Evolutionary conservation across 2,797 vertebrate genomes (phyloP), one percentile per base, ranked within the genome.

Genomic region (Tarsius wallacei): DNA sequence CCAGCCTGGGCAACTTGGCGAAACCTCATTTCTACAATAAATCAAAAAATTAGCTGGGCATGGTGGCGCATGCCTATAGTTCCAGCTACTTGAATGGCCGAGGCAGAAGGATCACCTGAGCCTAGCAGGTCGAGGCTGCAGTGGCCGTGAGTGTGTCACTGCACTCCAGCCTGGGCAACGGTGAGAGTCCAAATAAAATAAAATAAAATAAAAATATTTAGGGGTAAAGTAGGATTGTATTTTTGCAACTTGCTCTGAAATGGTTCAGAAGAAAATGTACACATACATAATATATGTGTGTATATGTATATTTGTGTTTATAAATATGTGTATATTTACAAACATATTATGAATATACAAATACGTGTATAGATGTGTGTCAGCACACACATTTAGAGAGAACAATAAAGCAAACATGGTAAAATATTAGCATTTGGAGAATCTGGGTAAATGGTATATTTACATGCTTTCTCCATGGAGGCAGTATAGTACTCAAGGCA

Each of bases 181-280:
- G 42, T 42, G 42, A 42, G 42, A 42, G 5, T 42, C 42, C 42
- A 42, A 42, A 42, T 42, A 42, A 42, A 42, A 6, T 42, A 42
- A 42, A 42, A 42, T 42, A 42, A 42, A 42, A 42, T 42, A 42
- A 87, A 93, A 95, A 42, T 88, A 92, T 83, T 84, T 85, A 87
- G 31, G 17, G 14, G 33, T 64, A 92, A 64, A 91, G 15, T 78
- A 3, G 4, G 15, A 70, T 91, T 24, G 2, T 76, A n/a, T 42
- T 68, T 93, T 86, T 90, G n/a, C 19, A 57, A 89, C 5, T 59
- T 87, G 61, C 47, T 94, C n/a, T 70, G n/a, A 74, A 82, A 73
- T 55, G 33, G 15, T 94, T 87, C 26, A 63, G 61, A 86, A 94
- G 89, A 55, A 96, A 83, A 26, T 36, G 64, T 1, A 61, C 8